phyloP scores from a whole-genome alignment of 2,797 vertebrate genomes.

The Carcharodon carcharias region DNA sequence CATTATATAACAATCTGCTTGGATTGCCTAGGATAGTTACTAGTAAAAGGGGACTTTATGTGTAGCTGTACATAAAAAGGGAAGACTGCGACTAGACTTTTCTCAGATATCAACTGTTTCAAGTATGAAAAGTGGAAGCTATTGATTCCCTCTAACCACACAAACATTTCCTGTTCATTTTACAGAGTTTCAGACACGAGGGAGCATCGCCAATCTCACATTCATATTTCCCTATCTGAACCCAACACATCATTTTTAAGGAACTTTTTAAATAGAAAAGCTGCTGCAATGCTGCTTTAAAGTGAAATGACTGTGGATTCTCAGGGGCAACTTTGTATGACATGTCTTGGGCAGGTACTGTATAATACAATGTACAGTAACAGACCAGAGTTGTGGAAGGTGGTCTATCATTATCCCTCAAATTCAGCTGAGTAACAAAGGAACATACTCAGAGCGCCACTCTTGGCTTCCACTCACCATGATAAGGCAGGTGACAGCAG shows the following conservation, averaged over 20 bases:
- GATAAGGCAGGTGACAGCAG: not conserved
- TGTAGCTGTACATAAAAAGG: not conserved
- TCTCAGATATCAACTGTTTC: not conserved
- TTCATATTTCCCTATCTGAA: not conserved
- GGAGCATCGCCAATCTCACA: not conserved
- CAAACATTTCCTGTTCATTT: not conserved
- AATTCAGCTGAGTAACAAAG: not conserved
- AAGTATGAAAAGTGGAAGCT: not conserved
- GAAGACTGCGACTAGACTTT: not conserved
- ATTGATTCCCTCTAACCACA: not conserved
- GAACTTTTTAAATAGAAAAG: not conserved
- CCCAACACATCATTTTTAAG: not conserved
- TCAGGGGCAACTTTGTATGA: not conserved
- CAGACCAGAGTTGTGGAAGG: not conserved
- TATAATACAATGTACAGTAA: not conserved
- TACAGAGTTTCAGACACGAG: not conserved
- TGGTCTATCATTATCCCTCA: not conserved
- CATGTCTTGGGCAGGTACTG: not conserved
- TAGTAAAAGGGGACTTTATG: not conserved
- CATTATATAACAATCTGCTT: not conserved
- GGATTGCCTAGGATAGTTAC: not conserved
- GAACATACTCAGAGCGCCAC: not conserved
- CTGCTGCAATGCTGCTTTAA: not conserved
- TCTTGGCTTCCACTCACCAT: not conserved
- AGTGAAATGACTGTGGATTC: not conserved